phyloP scores from a whole-genome alignment of 2,888 invertebrate species.

The Xestia rhomboidea region DNA sequence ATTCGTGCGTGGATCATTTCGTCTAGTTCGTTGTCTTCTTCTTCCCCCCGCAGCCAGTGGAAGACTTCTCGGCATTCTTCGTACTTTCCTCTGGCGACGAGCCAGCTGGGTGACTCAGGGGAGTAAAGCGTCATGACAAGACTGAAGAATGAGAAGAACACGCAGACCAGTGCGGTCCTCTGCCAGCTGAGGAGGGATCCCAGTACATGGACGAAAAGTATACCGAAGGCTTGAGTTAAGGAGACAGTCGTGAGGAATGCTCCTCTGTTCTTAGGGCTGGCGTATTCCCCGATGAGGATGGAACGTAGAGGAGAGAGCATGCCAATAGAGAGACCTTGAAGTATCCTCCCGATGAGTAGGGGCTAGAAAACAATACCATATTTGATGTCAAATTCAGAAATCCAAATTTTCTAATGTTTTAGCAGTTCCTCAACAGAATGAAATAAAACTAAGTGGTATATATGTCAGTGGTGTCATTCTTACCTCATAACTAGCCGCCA shows the following conservation, averaged over 20 bases:
- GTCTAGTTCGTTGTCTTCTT: slow-evolving; percentile 80
- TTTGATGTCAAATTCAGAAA: background rate
- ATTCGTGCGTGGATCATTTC: slow-evolving; percentile 78
- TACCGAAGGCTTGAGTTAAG: slow-evolving; percentile 90
- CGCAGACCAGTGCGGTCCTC: slow-evolving; percentile 86
- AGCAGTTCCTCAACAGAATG: background rate
- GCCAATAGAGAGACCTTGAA: slow-evolving; percentile 87
- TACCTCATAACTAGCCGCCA: slow-evolving; percentile 81
- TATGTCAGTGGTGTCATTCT: background rate
- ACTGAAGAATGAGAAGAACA: slow-evolving; percentile 84
- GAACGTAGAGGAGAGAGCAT: slow-evolving; percentile 86
- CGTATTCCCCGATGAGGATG: slow-evolving; percentile 89
- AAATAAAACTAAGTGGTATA: background rate
- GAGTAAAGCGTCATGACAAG: slow-evolving; percentile 80
- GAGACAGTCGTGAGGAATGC: slow-evolving; percentile 90
- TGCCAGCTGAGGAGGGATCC: slow-evolving; percentile 91
- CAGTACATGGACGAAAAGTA: slow-evolving; percentile 90
- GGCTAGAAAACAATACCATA: slow-evolving; percentile 69
- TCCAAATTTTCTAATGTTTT: background rate
- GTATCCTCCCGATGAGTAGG: slow-evolving; percentile 75
- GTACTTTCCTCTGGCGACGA: slow-evolving; percentile 87
- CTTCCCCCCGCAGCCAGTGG: slow-evolving; percentile 89
- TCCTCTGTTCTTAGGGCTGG: slow-evolving; percentile 91
- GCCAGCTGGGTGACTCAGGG: slow-evolving; percentile 92
- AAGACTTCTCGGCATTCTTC: slow-evolving; percentile 89